Base-by-base conservation (phyloP, 2,888 invertebrate species). In the Diploptera punctata region DNA sequence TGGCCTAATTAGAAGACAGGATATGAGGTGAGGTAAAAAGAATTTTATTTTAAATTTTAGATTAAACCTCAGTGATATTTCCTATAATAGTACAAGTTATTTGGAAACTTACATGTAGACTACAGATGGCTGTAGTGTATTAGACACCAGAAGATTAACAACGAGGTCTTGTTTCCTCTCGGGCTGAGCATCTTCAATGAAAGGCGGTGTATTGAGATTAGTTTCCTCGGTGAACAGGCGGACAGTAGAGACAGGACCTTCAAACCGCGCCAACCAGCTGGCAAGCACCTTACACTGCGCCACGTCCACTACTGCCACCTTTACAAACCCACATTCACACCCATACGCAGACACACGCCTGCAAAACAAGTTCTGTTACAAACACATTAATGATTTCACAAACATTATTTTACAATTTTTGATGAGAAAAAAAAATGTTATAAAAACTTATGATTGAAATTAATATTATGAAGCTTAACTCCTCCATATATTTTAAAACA, bases 281-380 rank as follows among this genome's bases (percentile, higher is more conserved):
- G 82, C 81, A 13, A 84, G 74, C 26, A 89, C 80, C 77, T 84
- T 84, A 78, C 84, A 81, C 44, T 83, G 83, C 76, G 81, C 80
- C 4, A 85, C 82, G 77, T 86, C 83, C 3, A 88, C 83, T 75
- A 86, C 80, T 67, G 84, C 80, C n/a, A 90, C 78, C 78, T 84
- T 84, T 1, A 89, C 82, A 73, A 85, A 82, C 4, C 90, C 90
- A 82, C 87, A 87, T 81, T 90, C 88, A 78, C 88, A 88, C 9
- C 88, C 89, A 76, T 87, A 82, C 21, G 85, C 87, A 19, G 88
- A 87, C 67, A 90, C 75, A 77, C 90, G 81, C 77, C 87, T 87
- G 75, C 72, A 82, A 31, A 29, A 57, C 21, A 57, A 29, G n/a
- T n/a, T n/a, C n/a, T n/a, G n/a, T n/a, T n/a, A n/a, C n/a, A n/a